Conservation (phyloP, 2,113 vertebrate species). For the Microcebus lehilahytsara region DNA sequence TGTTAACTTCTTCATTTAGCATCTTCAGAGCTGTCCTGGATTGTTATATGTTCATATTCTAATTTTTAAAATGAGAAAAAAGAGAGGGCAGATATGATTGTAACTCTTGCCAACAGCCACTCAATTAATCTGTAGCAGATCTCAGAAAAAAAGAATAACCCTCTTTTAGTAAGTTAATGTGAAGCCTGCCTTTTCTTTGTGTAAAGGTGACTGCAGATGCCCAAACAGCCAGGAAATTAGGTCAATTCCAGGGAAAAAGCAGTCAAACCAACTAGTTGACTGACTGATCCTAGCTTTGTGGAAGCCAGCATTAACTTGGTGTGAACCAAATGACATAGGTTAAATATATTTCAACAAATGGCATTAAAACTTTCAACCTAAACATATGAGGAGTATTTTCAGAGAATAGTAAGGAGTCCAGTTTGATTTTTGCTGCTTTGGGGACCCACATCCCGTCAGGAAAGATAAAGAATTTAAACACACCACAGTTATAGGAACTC, state of each 20-base stretch:
- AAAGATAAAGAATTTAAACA: constrained; percentile 51
- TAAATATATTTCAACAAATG: constrained; percentile 24
- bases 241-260: constrained; percentile 45
- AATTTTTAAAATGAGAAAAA: constrained; percentile 17
- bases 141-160: not conserved
- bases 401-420: not conserved
- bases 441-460: not conserved
- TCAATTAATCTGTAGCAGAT: not conserved
- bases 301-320: constrained; percentile 28
- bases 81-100: not conserved
- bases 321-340: not conserved
- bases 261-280: constrained; percentile 20
- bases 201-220: not conserved
- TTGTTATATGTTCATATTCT: not conserved
- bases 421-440: not conserved
- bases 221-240: constrained; percentile 10
- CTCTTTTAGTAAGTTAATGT: constrained; percentile 11
- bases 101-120: constrained; percentile 25
- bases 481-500: not conserved
- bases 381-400: not conserved
- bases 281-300: not conserved
- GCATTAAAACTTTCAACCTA: not conserved
- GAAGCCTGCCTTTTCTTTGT: constrained; percentile 49
- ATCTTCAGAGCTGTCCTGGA: not conserved
- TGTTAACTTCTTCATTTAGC: not conserved